Base-by-base conservation (phyloP, 2,797 vertebrate species). In the Halcyon leucocephala region DNA sequence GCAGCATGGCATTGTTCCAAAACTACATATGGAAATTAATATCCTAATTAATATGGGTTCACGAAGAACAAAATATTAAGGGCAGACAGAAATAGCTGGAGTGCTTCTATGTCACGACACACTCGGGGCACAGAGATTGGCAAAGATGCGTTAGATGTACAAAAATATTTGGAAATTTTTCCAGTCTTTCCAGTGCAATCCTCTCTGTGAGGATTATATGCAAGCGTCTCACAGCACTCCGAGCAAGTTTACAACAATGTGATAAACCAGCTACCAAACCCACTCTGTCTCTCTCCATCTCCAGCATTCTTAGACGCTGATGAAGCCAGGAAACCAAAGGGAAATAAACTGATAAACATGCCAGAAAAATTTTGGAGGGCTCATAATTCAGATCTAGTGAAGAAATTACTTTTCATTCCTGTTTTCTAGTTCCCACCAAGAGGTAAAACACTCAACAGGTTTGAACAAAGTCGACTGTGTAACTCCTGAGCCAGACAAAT, bases 11-110 rank as follows among this genome's bases (percentile, higher is more conserved):
- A 62, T 6, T 51, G 37, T 39, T 88, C 91, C 96, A 96, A 76
- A 96, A 83, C 46, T 89, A 72, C 95, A 92, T 94, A 96, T 81
- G 91, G 92, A 96, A 94, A 93, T 95, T 96, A 96, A 96, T 94
- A 95, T 78, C 91, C 79, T 97, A 94, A 96, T 96, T 93, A 94
- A 94, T 93, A 72, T 39, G 61, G 35, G 69, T 91, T 95, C 73
- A 44, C 2, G 14, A 90, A 83, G 87, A 62, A 74, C 65, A 46
- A 82, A 93, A 69, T 93, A 95, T 76, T 93, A 86, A 96, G 82
- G 86, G 70, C 90, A 86, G 89, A 39, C 64, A 91, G 87, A 89
- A 89, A 95, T 61, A 93, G 65, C 72, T 95, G 85, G 41, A 86
- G 62, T 31, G 70, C 82, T 86, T 94, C 81, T 74, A 6, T 74